Base-by-base conservation (phyloP, 2,888 invertebrate species). In the Heliconius ismenius region DNA sequence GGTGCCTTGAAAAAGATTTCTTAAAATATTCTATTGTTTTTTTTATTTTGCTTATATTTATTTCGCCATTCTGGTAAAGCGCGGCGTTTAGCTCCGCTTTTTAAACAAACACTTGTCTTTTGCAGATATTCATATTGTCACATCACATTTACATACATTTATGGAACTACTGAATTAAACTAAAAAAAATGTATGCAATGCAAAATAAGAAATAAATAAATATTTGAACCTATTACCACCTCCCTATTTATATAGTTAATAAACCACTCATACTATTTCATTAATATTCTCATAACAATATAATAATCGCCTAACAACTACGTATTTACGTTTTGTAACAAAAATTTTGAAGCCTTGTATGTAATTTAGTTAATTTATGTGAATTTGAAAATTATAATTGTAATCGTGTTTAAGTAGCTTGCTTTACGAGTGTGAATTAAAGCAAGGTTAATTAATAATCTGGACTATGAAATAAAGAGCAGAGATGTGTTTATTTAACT, bases 361-460 rank as follows among this genome's bases (percentile, higher is more conserved):
- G 39, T 73, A 62, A 73, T 73, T 62, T 43, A 43, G 39, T 26
- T 63, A 73, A 73, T 63, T 28, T 73, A 63, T 26, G 73, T 70
- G 32, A 32, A 32, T 60, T 43, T 73, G 21, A 63, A 63, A 39
- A 73, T 63, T 73, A 73, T 39, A 21, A 28, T 73, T 39, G 26
- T 60, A 73, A 73, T 62, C 10, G 21, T 39, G 39, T 63, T 62
- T n/a, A 73, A 43, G 62, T 63, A 73, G 62, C 43, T 72, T 18
- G 60, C 49, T 70, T 70, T 58, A 36, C 7, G 9, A 58, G 24
- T 70, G 15, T 54, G 58, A 36, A 70, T 58, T n/a, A 13, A 24
- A 36, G 2, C 54, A 58, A 67, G 24, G 67, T 67, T 67, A 24
- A 15, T 43, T 7, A 65, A 65, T 65, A 67, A 39, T 67, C 13